Evolutionary conservation across 2,888 invertebrate genomes (phyloP), one percentile per base, ranked within the genome.

Genomic region (Drosophila formosana): DNA sequence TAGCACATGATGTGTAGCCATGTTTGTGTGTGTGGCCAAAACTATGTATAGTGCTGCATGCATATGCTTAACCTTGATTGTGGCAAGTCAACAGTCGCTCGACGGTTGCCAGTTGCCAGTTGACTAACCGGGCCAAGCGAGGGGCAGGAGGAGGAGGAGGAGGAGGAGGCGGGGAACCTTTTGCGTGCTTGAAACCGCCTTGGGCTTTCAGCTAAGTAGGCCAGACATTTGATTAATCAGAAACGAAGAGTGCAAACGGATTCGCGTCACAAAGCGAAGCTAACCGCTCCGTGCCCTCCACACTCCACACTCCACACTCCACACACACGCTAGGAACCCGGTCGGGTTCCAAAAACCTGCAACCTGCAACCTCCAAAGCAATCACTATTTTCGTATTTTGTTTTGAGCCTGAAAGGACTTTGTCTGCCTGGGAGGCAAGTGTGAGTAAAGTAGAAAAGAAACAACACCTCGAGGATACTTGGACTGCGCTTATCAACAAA

Each of bases 41-140:
- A 30, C 30, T 28, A 28, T 28, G 28, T 28, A 30, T 11, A 37
- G 34, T 37, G n/a, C n/a, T 61, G 52, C 58, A 55, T 69, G 69
- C 61, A 66, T 70, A 75, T 64, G 63, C 57, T 60, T 82, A 83
- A 79, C 82, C 88, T 87, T 83, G 82, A 84, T 83, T 87, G 74
- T 66, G 82, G 62, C 80, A 76, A 76, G 74, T 67, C 85, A 75
- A 61, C 63, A 66, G 61, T 49, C 58, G 39, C 13, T 39, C 6
- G 43, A 34, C 37, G 23, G 39, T 34, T 34, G 46, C n/a, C 18
- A n/a, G 62, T 45, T 64, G 32, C 4, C 47, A 32, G 41, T 41
- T 13, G 26, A n/a, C 26, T 39, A 26, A 6, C 5, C 3, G 45
- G 50, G 49, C 57, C 11, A 11, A 34, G 11, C 34, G 4, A 11